phyloP scores from a whole-genome alignment of 2,113 vertebrate genomes.

The Sprattus sprattus region DNA sequence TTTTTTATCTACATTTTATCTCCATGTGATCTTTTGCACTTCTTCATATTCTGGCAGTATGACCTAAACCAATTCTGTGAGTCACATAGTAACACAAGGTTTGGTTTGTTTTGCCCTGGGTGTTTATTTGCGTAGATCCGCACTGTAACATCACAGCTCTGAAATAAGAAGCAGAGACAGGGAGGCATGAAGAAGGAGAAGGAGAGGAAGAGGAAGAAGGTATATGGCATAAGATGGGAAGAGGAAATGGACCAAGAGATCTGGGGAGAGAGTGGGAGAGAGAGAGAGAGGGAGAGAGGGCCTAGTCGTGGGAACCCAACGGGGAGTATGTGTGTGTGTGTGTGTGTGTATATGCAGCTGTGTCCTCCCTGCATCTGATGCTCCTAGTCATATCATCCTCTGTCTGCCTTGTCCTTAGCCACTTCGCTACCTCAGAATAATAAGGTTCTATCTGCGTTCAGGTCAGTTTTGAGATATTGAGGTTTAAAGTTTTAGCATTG shows the following conservation, averaged over 20 bases:
- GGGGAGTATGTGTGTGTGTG: constrained; percentile 31
- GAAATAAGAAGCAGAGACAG: too few relatives aligned
- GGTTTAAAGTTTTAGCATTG: too few relatives aligned
- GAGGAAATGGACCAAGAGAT: constrained; percentile 20
- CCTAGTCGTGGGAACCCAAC: constrained; percentile 49
- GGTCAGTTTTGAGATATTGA: too few relatives aligned
- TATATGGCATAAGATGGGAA: constrained; percentile 9
- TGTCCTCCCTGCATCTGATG: constrained; percentile 36
- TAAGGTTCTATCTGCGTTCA: too few relatives aligned
- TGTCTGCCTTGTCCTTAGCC: too few relatives aligned
- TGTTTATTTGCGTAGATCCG: background rate
- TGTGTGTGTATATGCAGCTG: constrained; percentile 37
- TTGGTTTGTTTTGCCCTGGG: background rate
- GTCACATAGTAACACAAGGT: background rate
- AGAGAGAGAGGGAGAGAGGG: background rate
- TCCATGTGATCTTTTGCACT: too few relatives aligned
- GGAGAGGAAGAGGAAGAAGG: background rate
- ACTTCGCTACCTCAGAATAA: too few relatives aligned
- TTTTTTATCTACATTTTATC: too few relatives aligned
- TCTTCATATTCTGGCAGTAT: too few relatives aligned
- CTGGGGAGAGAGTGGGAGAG: background rate
- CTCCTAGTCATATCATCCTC: background rate
- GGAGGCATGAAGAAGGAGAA: background rate
- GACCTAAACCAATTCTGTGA: background rate
- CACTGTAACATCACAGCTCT: too few relatives aligned